These are phyloP conservation scores for Myrmecobius fasciatus DNA, from an alignment of 2,113 vertebrate species.

Conservation along the genomic window DNA sequence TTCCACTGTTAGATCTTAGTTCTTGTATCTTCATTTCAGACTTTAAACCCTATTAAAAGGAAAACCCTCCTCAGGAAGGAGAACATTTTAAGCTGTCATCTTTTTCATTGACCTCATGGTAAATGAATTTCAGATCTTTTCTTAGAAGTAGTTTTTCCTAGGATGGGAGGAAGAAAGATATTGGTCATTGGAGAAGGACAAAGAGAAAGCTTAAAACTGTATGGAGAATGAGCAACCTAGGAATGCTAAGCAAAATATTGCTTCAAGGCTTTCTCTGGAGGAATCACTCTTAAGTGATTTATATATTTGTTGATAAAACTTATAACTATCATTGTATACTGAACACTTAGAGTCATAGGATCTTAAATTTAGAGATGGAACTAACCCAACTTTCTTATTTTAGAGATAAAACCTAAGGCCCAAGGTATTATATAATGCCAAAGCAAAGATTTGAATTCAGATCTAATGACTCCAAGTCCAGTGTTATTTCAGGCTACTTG, in stretches of 20 bases:
- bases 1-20: not conserved
- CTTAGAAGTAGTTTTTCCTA: not conserved
- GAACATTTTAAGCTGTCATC: not conserved
- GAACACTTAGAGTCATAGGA: not conserved
- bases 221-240: rapidly evolving
- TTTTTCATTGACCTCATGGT: not conserved
- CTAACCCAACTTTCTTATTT: not conserved
- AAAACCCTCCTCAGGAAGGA: not conserved
- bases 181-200: not conserved
- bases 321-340: not conserved
- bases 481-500: not conserved
- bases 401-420: not conserved
- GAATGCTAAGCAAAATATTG: not conserved
- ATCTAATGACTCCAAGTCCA: not conserved
- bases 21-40: not conserved
- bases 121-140: not conserved
- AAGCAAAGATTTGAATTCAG: not conserved
- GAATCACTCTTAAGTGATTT: not conserved
- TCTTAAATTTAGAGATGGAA: not conserved
- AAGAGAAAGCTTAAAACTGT: not conserved
- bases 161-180: not conserved
- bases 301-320: not conserved
- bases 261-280: not conserved
- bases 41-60: not conserved
- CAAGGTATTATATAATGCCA: not conserved